Evolutionary conservation across 2,113 vertebrate genomes (phyloP), one percentile per base, ranked within the genome.

Genomic region (Helogale parvula): DNA sequence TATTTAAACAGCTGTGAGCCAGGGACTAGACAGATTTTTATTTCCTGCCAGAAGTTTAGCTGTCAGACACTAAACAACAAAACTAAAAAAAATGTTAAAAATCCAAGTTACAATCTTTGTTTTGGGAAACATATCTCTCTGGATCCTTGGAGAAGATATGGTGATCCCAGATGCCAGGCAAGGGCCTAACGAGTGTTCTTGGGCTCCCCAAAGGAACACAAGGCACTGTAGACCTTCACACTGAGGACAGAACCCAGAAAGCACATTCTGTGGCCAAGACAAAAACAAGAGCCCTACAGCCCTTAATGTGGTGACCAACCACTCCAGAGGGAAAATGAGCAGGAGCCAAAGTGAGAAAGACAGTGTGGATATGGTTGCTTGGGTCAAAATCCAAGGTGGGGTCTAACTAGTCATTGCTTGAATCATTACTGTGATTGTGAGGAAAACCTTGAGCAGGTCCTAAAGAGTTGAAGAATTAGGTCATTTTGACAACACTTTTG

Each of bases 391-490:
- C 47, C 98, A 98, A 72, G 21, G 98, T 72, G 97, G 98, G 83
- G 81, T 98, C 68, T 68, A 98, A 23, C 82, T 98, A 31, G 97
- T 97, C 41, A 98, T 97, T 74, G 96, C 97, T 66, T 98, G 97
- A 92, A 95, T 98, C 57, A 77, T 97, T 33, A 96, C 97, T 0
- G 96, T 97, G 69, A 94, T 98, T 29, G 92, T 98, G 31, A 98
- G 98, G 97, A 98, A 98, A 98, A 98, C 98, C 98, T 97, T 93
- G 65, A 98, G 98, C 96, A 98, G 97, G 97, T 98, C 98, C 97
- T 98, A 93, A 98, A 83, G 0, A 88, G 76, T 0, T 90, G 94
- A 98, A 93, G 52, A 69, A 85, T 54, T 68, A 33, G 17, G 50
- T 85, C 65, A 27, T 81, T 96, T 50, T 5, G 21, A 86, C 31